Percentiles rank a stretch among this genome's conserved stretches.
phyloP scores from a whole-genome alignment of 2,113 vertebrate genomes.

The Vidua chalybeata region DNA sequence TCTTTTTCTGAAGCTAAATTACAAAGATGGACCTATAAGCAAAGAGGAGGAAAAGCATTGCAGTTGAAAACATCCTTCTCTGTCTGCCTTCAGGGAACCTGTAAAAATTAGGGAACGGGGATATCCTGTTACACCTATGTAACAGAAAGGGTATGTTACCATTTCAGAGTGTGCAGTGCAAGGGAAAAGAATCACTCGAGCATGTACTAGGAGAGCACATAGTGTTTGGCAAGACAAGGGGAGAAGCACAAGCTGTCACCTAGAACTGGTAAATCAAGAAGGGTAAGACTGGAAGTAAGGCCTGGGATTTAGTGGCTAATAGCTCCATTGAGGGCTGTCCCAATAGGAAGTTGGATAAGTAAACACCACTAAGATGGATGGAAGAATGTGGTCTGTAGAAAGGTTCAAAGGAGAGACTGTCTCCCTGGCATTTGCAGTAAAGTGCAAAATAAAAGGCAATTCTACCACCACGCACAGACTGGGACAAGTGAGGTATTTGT shows the following conservation, averaged over 20 bases:
- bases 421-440: neutral
- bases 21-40: neutral
- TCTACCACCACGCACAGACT: neutral
- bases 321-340: neutral
- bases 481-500: neutral
- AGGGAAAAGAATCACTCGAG: neutral
- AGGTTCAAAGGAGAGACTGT: neutral
- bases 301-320: neutral
- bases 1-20: neutral
- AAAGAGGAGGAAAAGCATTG: neutral
- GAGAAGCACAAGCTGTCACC: neutral
- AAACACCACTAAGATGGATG: neutral
- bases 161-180: neutral
- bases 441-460: neutral
- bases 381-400: neutral
- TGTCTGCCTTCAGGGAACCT: neutral
- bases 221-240: neutral
- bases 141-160: neutral
- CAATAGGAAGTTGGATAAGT: neutral
- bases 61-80: neutral
- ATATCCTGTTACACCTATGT: neutral
- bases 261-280: conserved; percentile 10
- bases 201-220: neutral
- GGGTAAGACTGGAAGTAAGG: neutral
- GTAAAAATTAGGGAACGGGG: neutral